phyloP scores from a whole-genome alignment of 2,888 invertebrate genomes.

The Teinopalpus imperialis region DNA sequence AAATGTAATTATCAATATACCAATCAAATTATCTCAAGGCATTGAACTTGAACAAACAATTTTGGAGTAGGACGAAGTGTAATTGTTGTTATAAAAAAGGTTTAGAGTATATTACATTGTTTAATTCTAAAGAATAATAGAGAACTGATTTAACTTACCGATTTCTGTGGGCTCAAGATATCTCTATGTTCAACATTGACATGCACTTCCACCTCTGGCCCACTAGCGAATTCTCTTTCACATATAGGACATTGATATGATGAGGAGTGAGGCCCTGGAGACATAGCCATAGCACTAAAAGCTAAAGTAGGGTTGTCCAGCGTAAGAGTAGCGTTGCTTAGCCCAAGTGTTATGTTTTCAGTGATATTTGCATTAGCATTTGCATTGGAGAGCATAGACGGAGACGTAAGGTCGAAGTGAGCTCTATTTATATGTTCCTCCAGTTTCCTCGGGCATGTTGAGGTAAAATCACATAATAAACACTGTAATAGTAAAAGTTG shows the following conservation, averaged over 20 bases:
- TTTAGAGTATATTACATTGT: too few relatives aligned
- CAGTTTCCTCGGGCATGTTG: conserved; percentile 86
- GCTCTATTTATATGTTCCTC: conserved; percentile 93
- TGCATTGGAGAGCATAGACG: conserved; percentile 79
- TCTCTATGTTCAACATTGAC: conserved; percentile 93
- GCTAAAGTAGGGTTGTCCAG: conserved; percentile 49
- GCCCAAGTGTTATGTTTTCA: conserved; percentile 55
- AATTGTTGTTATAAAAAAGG: too few relatives aligned
- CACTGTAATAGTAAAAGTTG: conserved; percentile 76
- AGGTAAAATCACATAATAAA: conserved; percentile 89
- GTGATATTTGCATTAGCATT: conserved; percentile 52
- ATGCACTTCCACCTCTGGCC: conserved; percentile 91
- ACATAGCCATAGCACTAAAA: conserved; percentile 68
- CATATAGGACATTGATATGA: conserved; percentile 90
- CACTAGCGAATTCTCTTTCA: conserved; percentile 85
- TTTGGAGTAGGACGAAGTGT: too few relatives aligned
- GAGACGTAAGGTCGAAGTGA: conserved; percentile 91
- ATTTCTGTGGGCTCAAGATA: conserved; percentile 86
- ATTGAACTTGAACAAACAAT: too few relatives aligned
- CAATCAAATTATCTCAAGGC: too few relatives aligned
- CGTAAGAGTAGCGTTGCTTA: conserved; percentile 56
- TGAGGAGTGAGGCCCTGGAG: conserved; percentile 70
- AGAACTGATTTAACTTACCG: too few relatives aligned
- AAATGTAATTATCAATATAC: too few relatives aligned
- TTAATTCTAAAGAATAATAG: too few relatives aligned